Conservation (phyloP, 2,888 invertebrate species). For the Allolobophora icterica region DNA sequence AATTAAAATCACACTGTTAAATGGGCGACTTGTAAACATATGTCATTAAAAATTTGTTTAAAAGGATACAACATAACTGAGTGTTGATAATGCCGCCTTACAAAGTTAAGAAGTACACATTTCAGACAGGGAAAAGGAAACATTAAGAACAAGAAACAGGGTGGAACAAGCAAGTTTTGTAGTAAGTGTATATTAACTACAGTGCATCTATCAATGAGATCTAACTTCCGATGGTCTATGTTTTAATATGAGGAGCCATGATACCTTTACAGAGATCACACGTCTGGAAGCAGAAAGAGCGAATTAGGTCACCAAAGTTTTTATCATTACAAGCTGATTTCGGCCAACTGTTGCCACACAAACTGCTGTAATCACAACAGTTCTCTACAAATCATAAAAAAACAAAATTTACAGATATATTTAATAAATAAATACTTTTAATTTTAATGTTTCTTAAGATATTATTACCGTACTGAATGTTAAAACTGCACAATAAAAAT, state of each 20-base stretch:
- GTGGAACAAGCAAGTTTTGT: too few species aligned
- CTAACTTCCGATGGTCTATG: not conserved
- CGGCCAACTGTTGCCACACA: not conserved
- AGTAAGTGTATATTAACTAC: too few species aligned
- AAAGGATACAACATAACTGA: too few species aligned
- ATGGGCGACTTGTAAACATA: too few species aligned
- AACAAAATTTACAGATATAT: not conserved
- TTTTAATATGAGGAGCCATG: not conserved
- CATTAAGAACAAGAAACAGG: too few species aligned
- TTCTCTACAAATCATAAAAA: not conserved
- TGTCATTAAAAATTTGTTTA: too few species aligned
- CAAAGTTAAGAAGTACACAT: too few species aligned
- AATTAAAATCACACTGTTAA: too few species aligned
- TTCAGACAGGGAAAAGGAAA: too few species aligned
- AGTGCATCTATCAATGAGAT: too few species aligned
- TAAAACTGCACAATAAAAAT: not conserved
- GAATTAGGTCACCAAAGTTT: not conserved
- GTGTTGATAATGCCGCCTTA: too few species aligned
- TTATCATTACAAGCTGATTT: conserved; percentile 9
- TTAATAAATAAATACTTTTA: not conserved
- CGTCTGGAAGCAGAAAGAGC: not conserved
- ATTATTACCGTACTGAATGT: not conserved
- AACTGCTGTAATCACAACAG: conserved; percentile 9
- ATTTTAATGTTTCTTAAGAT: not conserved
- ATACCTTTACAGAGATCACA: conserved; percentile 9